Percentiles rank a stretch among this genome's conserved stretches.
These are phyloP conservation scores for Mylabris sibirica DNA, from an alignment of 2,888 invertebrate species.

Conservation along the genomic window DNA sequence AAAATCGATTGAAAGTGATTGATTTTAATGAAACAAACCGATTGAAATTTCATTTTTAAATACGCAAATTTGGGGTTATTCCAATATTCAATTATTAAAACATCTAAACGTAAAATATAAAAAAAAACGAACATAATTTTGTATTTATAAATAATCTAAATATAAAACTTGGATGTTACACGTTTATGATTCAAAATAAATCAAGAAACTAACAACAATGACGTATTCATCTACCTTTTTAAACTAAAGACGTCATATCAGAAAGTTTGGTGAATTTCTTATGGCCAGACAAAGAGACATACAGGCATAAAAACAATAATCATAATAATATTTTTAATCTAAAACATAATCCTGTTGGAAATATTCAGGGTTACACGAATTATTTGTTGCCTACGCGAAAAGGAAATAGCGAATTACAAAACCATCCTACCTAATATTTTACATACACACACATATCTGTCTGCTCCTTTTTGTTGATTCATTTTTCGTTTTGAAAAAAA, in stretches of 20 bases:
- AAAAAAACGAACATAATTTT: neutral
- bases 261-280: neutral
- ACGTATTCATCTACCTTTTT: neutral
- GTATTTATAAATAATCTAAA: constrained; percentile 16
- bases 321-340: neutral
- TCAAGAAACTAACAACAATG: neutral
- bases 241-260: neutral
- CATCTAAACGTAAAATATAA: neutral
- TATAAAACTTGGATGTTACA: constrained; percentile 2
- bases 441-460: neutral
- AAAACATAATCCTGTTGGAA: constrained; percentile 22
- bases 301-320: neutral
- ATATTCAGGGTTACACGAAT: constrained; percentile 34
- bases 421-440: constrained; percentile 30
- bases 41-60: neutral
- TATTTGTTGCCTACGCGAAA: constrained; percentile 35
- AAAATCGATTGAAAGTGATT: constrained; percentile 15
- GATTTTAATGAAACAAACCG: neutral
- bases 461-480: constrained; percentile 25
- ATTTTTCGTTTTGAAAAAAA: constrained; percentile 2
- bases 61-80: neutral
- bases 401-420: constrained; percentile 40
- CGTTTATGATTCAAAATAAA: constrained; percentile 2
- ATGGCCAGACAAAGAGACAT: too few species aligned
- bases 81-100: neutral